Conservation (phyloP, 2,888 invertebrate genomes). For the Reticulitermes lucifugus region DNA sequence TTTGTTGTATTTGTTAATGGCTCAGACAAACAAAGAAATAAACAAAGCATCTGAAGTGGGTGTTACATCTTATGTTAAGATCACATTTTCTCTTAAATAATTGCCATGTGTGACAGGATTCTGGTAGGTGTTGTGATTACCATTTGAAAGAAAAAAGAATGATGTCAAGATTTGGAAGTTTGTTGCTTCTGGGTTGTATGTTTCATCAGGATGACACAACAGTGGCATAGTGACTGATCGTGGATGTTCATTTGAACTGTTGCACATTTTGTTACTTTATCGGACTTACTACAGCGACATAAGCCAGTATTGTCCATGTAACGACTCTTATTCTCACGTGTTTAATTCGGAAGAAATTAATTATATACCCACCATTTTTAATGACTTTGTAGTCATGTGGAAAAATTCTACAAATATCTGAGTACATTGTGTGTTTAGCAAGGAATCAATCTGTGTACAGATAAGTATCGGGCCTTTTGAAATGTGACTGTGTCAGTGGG, state of each 20-base stretch:
- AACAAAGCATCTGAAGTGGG: slow-evolving; percentile 23
- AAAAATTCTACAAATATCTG: too few species aligned
- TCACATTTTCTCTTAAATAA: slow-evolving; percentile 30
- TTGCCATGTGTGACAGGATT: slow-evolving; percentile 19
- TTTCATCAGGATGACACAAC: background rate
- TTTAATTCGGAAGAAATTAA: too few species aligned
- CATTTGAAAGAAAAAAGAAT: slow-evolving; percentile 22
- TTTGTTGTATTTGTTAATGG: slow-evolving; percentile 19
- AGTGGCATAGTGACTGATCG: background rate
- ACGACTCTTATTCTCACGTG: too few species aligned
- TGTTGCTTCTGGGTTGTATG: background rate
- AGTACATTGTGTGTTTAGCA: too few species aligned
- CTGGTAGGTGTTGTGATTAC: slow-evolving; percentile 29
- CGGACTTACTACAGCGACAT: background rate
- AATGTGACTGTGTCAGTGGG: too few species aligned
- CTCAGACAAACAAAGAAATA: background rate
- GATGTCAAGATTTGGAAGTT: background rate
- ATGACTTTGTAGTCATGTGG: too few species aligned
- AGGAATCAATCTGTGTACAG: too few species aligned
- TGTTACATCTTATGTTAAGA: slow-evolving; percentile 18
- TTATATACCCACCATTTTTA: too few species aligned
- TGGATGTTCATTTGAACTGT: background rate
- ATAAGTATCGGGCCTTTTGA: too few species aligned
- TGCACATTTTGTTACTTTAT: slow-evolving; percentile 18
- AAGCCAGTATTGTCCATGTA: slow-evolving; percentile 9